Conservation (phyloP, 2,113 vertebrate genomes). For the human (Homo sapiens) region GRCh38 chr14:32172501-32173000, state of each 20-base stretch:
- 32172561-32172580: no score
- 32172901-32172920: background rate
- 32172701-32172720: no score
- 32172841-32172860: background rate
- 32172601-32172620: background rate
- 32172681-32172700: no score
- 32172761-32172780: no score
- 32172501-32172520: no score
- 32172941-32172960: background rate
- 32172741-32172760: no score
- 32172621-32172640: background rate
- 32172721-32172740: no score
- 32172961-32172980: background rate
- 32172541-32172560: no score
- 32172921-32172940: background rate
- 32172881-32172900: background rate
- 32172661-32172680: no score
- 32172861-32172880: background rate
- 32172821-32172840: background rate
- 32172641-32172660: no score
- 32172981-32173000: background rate
- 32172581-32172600: background rate
- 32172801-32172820: background rate
- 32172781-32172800: background rate
- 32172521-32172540: no score